These are phyloP conservation scores for Amphilophus citrinellus DNA, from an alignment of 2,113 vertebrate species.

Conservation along the genomic window DNA sequence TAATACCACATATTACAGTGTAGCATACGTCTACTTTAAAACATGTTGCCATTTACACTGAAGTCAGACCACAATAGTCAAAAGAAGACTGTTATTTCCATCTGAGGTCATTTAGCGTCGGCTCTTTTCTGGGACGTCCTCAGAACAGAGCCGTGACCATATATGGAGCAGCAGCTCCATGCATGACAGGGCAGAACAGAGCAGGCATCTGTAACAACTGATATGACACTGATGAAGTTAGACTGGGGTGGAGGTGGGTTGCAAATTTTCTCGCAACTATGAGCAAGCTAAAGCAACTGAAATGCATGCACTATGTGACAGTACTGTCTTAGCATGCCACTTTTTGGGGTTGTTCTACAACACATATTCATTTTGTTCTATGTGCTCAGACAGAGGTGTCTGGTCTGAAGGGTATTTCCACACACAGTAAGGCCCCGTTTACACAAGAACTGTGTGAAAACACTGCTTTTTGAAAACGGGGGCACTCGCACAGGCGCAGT, in stretches of 20 bases:
- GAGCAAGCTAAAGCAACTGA: no score
- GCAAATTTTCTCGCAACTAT: background rate
- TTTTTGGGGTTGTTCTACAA: background rate
- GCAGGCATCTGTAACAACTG: no score
- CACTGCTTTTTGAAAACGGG: no score
- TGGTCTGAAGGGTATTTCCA: background rate
- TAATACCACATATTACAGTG: no score
- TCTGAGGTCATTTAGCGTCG: background rate
- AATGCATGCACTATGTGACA: no score
- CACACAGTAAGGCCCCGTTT: background rate
- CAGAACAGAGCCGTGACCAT: background rate
- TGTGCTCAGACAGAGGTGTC: background rate
- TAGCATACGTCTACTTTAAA: no score
- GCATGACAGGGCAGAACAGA: accelerated
- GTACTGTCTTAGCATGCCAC: no score
- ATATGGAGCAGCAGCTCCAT: background rate
- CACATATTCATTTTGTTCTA: background rate
- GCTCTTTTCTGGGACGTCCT: no score
- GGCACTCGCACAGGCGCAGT: no score
- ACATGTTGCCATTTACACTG: no score
- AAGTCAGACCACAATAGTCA: no score
- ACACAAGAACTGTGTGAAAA: no score
- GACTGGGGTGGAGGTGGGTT: background rate
- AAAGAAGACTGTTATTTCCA: background rate
- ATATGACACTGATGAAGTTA: background rate